Evolutionary conservation across 1,140 invertebrate genomes (phyloP).

Genomic region (Araneus ventricosus): DNA sequence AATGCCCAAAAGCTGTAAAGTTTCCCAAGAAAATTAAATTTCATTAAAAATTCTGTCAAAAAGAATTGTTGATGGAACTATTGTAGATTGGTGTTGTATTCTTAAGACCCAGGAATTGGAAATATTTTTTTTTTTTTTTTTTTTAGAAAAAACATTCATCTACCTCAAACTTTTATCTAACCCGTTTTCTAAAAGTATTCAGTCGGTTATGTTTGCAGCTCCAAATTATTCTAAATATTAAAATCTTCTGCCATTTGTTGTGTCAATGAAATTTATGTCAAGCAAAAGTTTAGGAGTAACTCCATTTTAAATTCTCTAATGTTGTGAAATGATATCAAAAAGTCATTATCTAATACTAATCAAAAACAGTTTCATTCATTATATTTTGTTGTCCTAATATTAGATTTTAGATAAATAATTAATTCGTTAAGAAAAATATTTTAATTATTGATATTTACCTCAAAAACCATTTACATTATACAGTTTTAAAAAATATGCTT

Average conservation of each 20-base stretch:
- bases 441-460: background rate
- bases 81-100: background rate
- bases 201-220: no score
- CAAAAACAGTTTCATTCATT: no score
- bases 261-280: no score
- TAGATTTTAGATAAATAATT: background rate
- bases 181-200: background rate
- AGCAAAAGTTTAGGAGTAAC: no score
- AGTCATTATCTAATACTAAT: no score
- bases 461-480: background rate
- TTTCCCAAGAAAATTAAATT: background rate
- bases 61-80: background rate
- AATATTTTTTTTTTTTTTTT: background rate
- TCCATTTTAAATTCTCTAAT: no score
- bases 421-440: background rate
- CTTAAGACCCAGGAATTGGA: background rate
- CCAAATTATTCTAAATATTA: no score
- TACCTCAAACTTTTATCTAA: conserved; percentile 12
- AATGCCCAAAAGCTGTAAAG: background rate
- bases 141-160: background rate
- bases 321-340: no score
- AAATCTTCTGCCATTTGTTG: no score
- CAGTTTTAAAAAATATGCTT: no score
- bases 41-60: background rate
- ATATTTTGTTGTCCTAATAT: no score